Conservation (phyloP, 37 sponge, comb jelly and placozoan species). For the Chondrosia reniformis region DNA sequence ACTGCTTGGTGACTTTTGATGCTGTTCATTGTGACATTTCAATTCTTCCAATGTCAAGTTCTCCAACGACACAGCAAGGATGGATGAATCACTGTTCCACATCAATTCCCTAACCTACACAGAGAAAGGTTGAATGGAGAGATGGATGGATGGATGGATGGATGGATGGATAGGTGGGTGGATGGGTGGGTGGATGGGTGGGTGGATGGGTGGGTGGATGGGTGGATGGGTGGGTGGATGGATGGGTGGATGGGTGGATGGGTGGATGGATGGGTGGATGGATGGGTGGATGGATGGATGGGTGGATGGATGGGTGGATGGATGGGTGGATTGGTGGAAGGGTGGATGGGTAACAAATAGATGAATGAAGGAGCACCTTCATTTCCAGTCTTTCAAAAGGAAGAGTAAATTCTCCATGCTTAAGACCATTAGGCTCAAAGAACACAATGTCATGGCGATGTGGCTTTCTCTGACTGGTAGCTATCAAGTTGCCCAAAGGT, state of each 20-base stretch:
- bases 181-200: too few species aligned
- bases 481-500: constrained; percentile 88
- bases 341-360: too few species aligned
- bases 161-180: too few species aligned
- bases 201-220: too few species aligned
- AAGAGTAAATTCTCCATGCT: constrained; percentile 90
- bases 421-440: constrained; percentile 93
- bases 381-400: constrained; percentile 32
- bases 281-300: too few species aligned
- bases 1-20: neutral
- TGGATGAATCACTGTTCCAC: constrained; percentile 86
- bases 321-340: too few species aligned
- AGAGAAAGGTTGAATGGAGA: neutral
- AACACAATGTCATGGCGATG: constrained; percentile 84
- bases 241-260: too few species aligned
- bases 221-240: too few species aligned
- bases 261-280: too few species aligned
- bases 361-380: too few species aligned
- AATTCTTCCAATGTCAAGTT: neutral
- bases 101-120: constrained; percentile 53
- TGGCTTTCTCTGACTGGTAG: constrained; percentile 69
- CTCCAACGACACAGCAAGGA: constrained; percentile 69
- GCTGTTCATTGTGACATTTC: neutral
- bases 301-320: too few species aligned
- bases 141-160: too few species aligned